Evolutionary conservation across 2,113 vertebrate species (phyloP).

Genomic region (Perca schrenkii): DNA sequence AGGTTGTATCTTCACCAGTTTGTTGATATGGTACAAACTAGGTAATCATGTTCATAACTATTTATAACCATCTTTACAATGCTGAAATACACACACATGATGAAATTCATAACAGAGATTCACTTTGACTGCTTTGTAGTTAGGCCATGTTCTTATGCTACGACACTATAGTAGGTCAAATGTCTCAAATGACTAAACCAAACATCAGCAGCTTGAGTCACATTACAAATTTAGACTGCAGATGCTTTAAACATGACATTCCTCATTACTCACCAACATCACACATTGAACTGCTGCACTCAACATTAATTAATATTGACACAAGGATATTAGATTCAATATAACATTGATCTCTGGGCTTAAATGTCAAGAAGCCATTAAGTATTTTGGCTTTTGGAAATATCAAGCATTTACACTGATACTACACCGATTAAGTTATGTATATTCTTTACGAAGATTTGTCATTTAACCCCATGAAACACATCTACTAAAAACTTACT

Average conservation of each 20-base stretch:
- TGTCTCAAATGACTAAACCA: not conserved
- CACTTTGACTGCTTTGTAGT: not conserved
- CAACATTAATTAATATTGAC: not conserved
- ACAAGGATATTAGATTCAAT: conserved; percentile 1
- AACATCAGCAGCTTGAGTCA: not conserved
- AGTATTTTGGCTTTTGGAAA: not conserved
- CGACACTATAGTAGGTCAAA: not conserved
- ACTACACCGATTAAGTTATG: not conserved
- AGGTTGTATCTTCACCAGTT: conserved; percentile 4
- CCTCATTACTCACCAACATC: not conserved
- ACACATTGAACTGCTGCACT: not conserved
- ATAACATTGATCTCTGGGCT: not conserved
- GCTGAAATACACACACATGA: not conserved
- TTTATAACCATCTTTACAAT: not conserved
- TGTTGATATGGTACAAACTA: conserved; percentile 12
- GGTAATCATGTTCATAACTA: not conserved
- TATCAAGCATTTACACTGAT: not conserved
- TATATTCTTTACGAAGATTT: not conserved
- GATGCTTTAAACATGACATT: conserved; percentile 9
- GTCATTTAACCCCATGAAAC: not conserved
- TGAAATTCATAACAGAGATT: not conserved
- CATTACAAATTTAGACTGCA: not conserved
- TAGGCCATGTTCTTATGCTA: too few species aligned
- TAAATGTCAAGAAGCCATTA: not conserved
- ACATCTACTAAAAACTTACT: not conserved